Evolutionary conservation across 2,888 invertebrate species (phyloP), one percentile per base, ranked within the genome.

Genomic region (Crossocerus cetratus): DNA sequence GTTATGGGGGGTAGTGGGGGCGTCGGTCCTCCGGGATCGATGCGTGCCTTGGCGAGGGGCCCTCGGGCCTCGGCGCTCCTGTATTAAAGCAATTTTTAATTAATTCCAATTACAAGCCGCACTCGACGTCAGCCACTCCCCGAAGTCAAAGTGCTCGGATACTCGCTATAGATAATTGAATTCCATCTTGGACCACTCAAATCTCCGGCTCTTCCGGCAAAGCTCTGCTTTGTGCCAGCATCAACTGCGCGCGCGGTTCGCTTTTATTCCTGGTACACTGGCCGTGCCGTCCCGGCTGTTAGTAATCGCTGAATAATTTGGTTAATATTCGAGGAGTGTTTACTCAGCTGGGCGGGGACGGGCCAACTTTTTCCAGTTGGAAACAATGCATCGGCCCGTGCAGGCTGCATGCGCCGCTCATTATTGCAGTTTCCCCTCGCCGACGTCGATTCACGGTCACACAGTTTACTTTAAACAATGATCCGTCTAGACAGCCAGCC

Each of bases 401-500:
- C 70, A 69, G 69, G 66, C 75, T 70, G 69, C 67, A 54, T 66
- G 54, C 74, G 58, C 69, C 73, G 73, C 60, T 75, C 75, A 69
- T 75, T 73, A 78, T 76, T 79, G 67, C 76, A 74, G 69, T 67
- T 67, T 74, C 69, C 73, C 76, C 69, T 71, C 72, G 64, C 45
- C 64, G 64, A 22, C 68, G 72, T 42, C 60, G 77, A 83, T 83
- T 82, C 79, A 80, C 80, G 84, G 82, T 82, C 84, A 82, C 32
- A 32, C 71, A 78, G 82, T 84, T 86, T 84, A 79, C 81, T 76
- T 68, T 72, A 80, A 83, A 83, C 83, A 85, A 82, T 81, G 83
- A 86, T 80, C 83, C 80, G 88, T 87, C 88, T 88, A 88, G 87
- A 88, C 87, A 80, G 84, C 78, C 81, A 80, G 78, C 83, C 84